Percentiles rank a stretch among this genome's conserved stretches.
Evolutionary conservation across 2,113 vertebrate genomes (phyloP).

Genomic region (Embiotoca jacksoni): DNA sequence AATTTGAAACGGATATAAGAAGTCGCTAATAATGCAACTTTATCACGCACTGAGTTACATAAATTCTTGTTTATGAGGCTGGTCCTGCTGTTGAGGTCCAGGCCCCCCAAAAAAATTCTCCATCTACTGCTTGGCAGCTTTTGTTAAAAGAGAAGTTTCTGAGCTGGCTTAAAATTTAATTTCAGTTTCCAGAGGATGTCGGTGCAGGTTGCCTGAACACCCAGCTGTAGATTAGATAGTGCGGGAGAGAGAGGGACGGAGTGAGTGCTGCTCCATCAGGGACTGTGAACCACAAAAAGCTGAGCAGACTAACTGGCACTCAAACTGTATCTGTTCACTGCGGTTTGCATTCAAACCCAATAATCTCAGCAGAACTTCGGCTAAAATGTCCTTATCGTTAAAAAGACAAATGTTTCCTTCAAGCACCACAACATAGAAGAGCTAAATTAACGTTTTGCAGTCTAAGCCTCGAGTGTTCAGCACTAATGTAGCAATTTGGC

Average conservation of each 20-base stretch:
- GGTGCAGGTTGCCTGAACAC: slow-evolving; percentile 34
- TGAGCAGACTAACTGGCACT: not conserved
- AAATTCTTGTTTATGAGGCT: no score
- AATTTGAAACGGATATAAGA: no score
- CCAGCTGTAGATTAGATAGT: slow-evolving; percentile 42
- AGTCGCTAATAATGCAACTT: no score
- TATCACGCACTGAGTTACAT: no score
- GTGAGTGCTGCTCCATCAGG: slow-evolving; percentile 3
- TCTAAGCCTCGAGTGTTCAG: not conserved
- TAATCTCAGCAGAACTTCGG: not conserved
- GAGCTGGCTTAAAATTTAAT: no score
- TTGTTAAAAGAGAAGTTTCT: no score
- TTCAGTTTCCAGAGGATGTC: slow-evolving; percentile 9
- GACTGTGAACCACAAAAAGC: slow-evolving; percentile 24
- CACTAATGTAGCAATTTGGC: slow-evolving; percentile 26
- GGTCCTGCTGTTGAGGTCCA: no score
- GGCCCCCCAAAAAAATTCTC: no score
- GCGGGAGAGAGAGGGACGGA: slow-evolving; percentile 11
- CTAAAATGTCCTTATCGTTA: not conserved
- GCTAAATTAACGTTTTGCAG: slow-evolving; percentile 2
- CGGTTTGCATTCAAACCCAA: not conserved
- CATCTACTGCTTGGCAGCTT: no score
- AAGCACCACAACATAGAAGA: slow-evolving; percentile 13
- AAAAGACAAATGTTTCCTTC: slow-evolving; percentile 10
- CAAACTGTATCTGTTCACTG: slow-evolving; percentile 8